Conservation (phyloP, 2,888 invertebrate genomes). For the Callimorpha dominula region DNA sequence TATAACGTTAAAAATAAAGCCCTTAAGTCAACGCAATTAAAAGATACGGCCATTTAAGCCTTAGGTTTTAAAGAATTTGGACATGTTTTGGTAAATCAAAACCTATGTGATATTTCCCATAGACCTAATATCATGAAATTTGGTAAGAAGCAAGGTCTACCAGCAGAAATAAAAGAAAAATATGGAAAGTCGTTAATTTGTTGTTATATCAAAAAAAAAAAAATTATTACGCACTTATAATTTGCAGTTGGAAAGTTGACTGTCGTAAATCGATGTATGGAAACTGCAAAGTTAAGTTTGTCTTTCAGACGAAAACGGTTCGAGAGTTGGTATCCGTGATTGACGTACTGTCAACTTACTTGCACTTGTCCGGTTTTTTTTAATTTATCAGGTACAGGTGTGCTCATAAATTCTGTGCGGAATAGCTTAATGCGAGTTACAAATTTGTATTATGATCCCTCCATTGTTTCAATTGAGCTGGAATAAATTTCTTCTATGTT, state of each 20-base stretch:
- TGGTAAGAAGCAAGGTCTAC: background rate
- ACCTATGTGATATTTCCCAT: too few species aligned
- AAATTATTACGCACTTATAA: background rate
- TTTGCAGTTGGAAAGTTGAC: background rate
- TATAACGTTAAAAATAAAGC: slow-evolving; percentile 8
- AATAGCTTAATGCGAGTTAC: background rate
- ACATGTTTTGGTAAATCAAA: too few species aligned
- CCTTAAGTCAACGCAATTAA: background rate
- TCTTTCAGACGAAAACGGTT: too few species aligned
- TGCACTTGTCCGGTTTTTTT: background rate
- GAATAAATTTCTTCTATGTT: background rate
- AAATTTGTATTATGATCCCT: slow-evolving; percentile 4
- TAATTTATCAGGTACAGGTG: background rate
- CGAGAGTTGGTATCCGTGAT: too few species aligned
- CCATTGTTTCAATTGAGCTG: background rate
- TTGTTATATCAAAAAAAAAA: background rate
- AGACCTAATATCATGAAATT: background rate
- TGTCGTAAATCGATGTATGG: too few species aligned
- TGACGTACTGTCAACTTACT: too few species aligned
- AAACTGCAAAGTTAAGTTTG: background rate
- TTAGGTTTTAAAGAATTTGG: background rate
- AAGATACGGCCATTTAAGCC: background rate
- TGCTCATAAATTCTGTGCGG: background rate
- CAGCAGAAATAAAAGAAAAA: background rate
- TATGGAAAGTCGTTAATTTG: background rate